Evolutionary conservation across 2,888 invertebrate species (phyloP), one percentile per base, ranked within the genome.

Genomic region (Philhelius pedissequus): DNA sequence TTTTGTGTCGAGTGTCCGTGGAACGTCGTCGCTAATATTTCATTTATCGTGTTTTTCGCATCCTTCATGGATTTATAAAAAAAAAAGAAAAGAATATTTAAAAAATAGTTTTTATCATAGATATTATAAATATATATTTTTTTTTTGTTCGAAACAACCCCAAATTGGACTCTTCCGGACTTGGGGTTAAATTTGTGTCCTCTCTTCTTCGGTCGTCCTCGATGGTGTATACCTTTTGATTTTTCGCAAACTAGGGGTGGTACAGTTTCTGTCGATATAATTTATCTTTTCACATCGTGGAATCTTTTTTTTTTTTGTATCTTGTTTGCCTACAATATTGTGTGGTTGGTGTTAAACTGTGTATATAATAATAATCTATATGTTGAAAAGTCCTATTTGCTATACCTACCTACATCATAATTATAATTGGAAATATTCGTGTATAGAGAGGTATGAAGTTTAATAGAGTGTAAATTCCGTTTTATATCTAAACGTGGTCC

Each of bases 401-500:
- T 64, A 18, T 62, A 62, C 62, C 40, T 60, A 43, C n/a, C n/a
- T n/a, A n/a, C n/a, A n/a, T n/a, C 40, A 40, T 62, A 43, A 62
- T 43, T 18, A 43, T 62, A 62, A 62, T 62, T 62, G 62, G 62
- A 62, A 77, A 81, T 58, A 58, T 81, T 50, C 43, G 35, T 70
- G 8, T 20, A 27, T 11, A 43, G 20, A 11, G 27, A 54, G 52
- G 56, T 60, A 58, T 22, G 40, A 56, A 74, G 69, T 56, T 52
- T 38, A 69, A 74, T 69, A 43, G 68, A 32, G 69, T 64, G 62
- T 43, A 83, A 83, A 79, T 58, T 52, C 56, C 68, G 25, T 22
- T 73, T 62, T n/a, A n/a, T n/a, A n/a, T n/a, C 68, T 73, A 78
- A 78, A 82, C 32, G 62, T 62, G 62, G 40, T 43, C 43, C 62